Evolutionary conservation across 2,797 vertebrate genomes (phyloP), one percentile per base, ranked within the genome.

Genomic region (Saxicola maurus): DNA sequence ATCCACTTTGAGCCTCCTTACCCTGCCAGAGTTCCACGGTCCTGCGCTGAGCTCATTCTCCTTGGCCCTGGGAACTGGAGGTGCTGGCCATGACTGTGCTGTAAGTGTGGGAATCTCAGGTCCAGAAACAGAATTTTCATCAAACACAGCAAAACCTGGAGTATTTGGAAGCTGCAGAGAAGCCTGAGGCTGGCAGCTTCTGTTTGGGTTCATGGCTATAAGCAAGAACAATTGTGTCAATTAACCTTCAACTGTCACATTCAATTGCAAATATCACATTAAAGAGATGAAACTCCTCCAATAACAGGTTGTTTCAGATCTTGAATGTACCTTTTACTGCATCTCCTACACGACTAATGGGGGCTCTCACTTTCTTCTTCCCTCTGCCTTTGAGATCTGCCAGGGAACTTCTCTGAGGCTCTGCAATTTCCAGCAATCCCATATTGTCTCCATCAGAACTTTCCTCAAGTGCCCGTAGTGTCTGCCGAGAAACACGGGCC

Each of bases 401-500:
- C 52, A 99, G 35, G 1, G 98, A 98, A 77, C 93, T 91, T 96
- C 99, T 98, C 81, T 98, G 98, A n/a, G 97, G 96, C 77, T 97
- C 94, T 64, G 74, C 80, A 69, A 89, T 45, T 60, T 30, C 95
- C 86, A 91, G 67, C 66, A 88, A 55, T 31, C 94, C 96, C 2
- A 77, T 92, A 8, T 97, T 98, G 4, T 95, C 66, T 28, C 97
- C 97, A 5, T 94, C 96, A 43, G 95, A 80, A 33, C 93, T 84
- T 17, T 98, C 96, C 30, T 96, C 95, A 81, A 98, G 96, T n/a
- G 96, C 96, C 81, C 97, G 96, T 31, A 99, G 94, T 10, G 97
- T 96, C 78, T 99, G 98, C 27, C 98, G 98, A 86, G 98, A 98
- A 67, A 98, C 98, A 59, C 99, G 98, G 33, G 98, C 98, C 97